These are phyloP conservation scores for Sturnus vulgaris DNA, from an alignment of 2,113 vertebrate genomes.

Conservation along the genomic window DNA sequence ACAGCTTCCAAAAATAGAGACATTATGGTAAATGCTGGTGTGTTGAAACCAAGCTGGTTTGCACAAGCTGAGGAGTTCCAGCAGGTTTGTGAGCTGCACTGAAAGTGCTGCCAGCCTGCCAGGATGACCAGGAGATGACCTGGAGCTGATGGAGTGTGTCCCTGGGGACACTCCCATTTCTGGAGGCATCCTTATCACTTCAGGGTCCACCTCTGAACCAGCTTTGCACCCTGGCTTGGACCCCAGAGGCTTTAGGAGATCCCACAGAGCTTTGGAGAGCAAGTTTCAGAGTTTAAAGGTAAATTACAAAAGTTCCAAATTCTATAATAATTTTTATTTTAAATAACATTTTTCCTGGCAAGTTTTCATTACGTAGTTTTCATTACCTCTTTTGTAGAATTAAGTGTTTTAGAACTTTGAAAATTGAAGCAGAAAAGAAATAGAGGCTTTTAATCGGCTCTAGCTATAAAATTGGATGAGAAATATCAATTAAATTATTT, in stretches of 20 bases:
- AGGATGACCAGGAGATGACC: not conserved
- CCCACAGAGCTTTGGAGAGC: not conserved
- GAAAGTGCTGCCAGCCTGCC: not conserved
- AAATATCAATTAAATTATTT: not conserved
- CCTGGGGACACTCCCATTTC: not conserved
- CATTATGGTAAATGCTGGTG: not conserved
- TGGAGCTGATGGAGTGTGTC: not conserved
- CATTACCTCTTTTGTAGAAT: not conserved
- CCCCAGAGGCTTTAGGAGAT: not conserved
- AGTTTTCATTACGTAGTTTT: not conserved
- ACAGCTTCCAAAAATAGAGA: not conserved
- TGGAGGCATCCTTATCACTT: not conserved
- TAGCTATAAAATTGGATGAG: not conserved
- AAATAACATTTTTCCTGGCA: not conserved
- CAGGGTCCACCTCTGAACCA: not conserved
- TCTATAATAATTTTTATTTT: not conserved
- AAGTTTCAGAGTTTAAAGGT: not conserved
- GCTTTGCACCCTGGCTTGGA: accelerated
- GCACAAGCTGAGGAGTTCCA: not conserved
- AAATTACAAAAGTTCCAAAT: not conserved
- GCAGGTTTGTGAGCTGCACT: not conserved
- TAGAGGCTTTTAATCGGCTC: not conserved
- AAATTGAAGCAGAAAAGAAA: not conserved
- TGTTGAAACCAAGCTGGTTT: not conserved
- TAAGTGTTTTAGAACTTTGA: not conserved